Evolutionary conservation across 2,888 invertebrate genomes (phyloP).

Genomic region (Melinaea menophilus): DNA sequence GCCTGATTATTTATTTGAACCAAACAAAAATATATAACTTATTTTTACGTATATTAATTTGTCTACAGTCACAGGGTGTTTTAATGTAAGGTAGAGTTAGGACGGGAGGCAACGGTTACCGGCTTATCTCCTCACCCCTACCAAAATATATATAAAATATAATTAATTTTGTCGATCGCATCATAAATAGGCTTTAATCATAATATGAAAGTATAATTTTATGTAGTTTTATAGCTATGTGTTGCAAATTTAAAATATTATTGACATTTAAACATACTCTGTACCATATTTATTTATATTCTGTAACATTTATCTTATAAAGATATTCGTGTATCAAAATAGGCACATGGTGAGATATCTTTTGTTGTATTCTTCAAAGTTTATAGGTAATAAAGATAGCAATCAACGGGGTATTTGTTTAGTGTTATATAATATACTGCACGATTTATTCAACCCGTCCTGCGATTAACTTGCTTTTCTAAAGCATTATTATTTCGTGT

Average conservation of each 20-base stretch:
- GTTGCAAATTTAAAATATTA: too few species aligned
- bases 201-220: too few species aligned
- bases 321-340: too few species aligned
- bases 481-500: not conserved
- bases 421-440: not conserved
- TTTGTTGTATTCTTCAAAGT: slow-evolving; percentile 19
- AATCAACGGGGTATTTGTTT: not conserved
- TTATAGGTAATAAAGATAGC: slow-evolving; percentile 12
- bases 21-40: not conserved
- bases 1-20: slow-evolving; percentile 8
- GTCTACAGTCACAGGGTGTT: slow-evolving; percentile 64
- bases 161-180: not conserved
- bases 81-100: slow-evolving; percentile 74
- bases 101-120: slow-evolving; percentile 42
- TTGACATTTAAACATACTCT: too few species aligned
- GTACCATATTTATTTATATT: not conserved
- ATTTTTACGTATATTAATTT: not conserved
- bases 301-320: too few species aligned
- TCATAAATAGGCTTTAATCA: not conserved
- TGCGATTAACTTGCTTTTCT: not conserved
- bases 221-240: too few species aligned
- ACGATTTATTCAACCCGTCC: not conserved
- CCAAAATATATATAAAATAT: not conserved
- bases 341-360: too few species aligned
- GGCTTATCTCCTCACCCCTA: slow-evolving; percentile 9